phyloP scores from a whole-genome alignment of 2,888 invertebrate genomes.

The Phoronis australis region DNA sequence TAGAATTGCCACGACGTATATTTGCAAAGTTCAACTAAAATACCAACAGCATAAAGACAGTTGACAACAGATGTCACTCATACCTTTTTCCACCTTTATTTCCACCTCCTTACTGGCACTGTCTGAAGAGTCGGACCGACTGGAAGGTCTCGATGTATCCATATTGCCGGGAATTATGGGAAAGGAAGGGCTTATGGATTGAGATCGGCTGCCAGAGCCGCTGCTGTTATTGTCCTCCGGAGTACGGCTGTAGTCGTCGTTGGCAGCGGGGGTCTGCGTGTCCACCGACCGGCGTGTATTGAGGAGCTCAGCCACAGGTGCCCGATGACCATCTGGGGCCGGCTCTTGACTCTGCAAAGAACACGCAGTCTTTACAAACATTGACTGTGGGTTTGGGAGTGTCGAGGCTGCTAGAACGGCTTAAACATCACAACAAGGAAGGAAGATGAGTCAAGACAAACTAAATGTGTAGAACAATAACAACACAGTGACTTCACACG shows the following conservation, averaged over 20 bases:
- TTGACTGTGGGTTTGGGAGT: too few species aligned
- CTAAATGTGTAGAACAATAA: too few species aligned
- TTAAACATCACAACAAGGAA: too few species aligned
- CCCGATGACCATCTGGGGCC: conserved; percentile 79
- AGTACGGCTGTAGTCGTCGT: conserved; percentile 1
- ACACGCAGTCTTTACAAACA: not conserved
- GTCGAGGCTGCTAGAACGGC: too few species aligned
- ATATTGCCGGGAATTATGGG: conserved; percentile 58
- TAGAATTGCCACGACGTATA: too few species aligned
- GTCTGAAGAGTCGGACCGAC: conserved; percentile 51
- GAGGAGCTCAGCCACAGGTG: conserved; percentile 68
- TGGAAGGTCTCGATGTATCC: conserved; percentile 61
- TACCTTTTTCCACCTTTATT: not conserved
- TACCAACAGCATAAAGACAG: too few species aligned
- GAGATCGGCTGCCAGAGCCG: conserved; percentile 43
- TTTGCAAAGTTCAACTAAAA: too few species aligned
- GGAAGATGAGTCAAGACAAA: too few species aligned
- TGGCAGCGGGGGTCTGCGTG: conserved; percentile 72
- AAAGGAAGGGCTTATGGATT: conserved; percentile 65
- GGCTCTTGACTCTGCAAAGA: conserved; percentile 57
- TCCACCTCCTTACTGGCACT: conserved; percentile 1
- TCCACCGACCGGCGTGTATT: conserved; percentile 66
- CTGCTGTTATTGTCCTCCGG: conserved; percentile 9
- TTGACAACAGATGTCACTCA: too few species aligned
- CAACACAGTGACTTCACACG: too few species aligned